Evolutionary conservation across 37 sponge, comb jelly and placozoan genomes (phyloP).

Genomic region (Hexactinellida sp.): DNA sequence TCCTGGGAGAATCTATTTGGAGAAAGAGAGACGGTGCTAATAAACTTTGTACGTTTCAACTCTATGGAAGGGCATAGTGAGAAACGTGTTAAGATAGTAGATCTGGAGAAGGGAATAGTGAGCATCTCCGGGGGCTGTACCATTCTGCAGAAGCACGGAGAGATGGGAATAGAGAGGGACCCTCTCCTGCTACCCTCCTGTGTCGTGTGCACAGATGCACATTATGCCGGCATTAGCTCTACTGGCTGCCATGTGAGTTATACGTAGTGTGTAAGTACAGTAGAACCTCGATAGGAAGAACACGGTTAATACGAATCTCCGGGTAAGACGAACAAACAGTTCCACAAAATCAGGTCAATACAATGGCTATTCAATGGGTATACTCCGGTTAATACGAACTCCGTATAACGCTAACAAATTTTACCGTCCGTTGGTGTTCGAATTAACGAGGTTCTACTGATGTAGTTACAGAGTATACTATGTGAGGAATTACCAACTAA

Average conservation of each 20-base stretch:
- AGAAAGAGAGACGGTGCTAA: neutral
- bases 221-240: neutral
- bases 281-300: too few species aligned
- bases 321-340: too few species aligned
- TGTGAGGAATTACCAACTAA: too few species aligned
- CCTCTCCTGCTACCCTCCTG: neutral
- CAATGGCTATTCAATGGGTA: too few species aligned
- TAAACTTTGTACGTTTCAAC: neutral
- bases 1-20: neutral
- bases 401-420: too few species aligned
- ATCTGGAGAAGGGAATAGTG: neutral
- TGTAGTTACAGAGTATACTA: too few species aligned
- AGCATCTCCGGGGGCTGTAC: neutral
- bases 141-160: neutral
- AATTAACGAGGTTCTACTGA: too few species aligned
- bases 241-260: constrained; percentile 9
- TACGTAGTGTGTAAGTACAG: too few species aligned
- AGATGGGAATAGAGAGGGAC: neutral
- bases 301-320: too few species aligned
- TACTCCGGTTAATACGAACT: too few species aligned
- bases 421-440: too few species aligned
- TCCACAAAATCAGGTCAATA: too few species aligned
- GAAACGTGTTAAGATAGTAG: neutral
- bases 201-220: neutral
- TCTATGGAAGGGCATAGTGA: neutral